Conservation (phyloP, 2,888 invertebrate species). For the Rhagonycha fulva region DNA sequence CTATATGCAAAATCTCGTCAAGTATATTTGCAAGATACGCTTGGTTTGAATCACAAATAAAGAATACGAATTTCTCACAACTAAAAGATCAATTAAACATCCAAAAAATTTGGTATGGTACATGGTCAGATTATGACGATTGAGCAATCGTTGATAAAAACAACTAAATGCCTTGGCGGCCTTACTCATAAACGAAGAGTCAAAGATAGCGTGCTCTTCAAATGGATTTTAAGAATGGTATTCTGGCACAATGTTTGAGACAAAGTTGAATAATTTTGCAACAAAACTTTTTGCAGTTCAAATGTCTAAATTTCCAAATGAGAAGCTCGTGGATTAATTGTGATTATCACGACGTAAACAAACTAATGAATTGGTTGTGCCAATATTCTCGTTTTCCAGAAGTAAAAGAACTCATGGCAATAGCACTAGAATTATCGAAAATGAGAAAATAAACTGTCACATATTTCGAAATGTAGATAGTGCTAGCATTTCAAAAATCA, state of each 20-base stretch:
- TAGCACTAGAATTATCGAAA: conserved; percentile 30
- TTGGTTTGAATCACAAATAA: no score
- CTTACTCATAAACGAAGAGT: conserved; percentile 6
- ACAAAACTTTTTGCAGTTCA: background rate
- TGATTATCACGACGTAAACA: conserved; percentile 1
- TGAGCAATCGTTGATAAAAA: background rate
- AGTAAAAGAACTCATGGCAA: conserved; percentile 19
- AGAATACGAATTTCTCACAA: no score
- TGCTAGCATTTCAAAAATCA: conserved; percentile 1
- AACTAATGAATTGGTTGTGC: conserved; percentile 3
- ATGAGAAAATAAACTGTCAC: background rate
- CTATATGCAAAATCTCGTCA: no score
- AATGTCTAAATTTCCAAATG: background rate
- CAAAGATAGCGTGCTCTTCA: conserved; percentile 3
- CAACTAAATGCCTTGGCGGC: conserved; percentile 1
- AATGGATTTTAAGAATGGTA: background rate
- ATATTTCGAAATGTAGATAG: conserved; percentile 20
- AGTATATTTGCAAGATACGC: no score
- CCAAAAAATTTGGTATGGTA: no score
- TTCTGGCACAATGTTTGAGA: background rate
- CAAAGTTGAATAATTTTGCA: conserved; percentile 3
- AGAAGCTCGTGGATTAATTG: conserved; percentile 18
- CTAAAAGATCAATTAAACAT: no score
- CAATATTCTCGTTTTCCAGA: conserved; percentile 10
- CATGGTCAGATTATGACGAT: no score